phyloP scores from a whole-genome alignment of 2,797 vertebrate species.

The Spondyliosoma cantharus region DNA sequence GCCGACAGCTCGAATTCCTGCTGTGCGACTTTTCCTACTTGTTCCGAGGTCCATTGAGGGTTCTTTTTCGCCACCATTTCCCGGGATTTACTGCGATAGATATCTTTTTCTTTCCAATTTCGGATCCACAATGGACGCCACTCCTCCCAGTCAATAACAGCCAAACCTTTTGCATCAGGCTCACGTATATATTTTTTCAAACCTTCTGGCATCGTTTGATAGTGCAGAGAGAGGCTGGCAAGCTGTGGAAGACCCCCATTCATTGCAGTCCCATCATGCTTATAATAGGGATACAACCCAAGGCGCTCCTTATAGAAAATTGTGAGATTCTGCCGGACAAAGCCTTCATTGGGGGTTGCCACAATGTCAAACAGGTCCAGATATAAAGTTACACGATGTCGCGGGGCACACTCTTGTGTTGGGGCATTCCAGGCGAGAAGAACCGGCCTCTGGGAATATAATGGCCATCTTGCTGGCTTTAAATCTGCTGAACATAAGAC shows the following conservation, averaged over 20 bases:
- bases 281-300: conserved; percentile 91
- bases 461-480: conserved; percentile 89
- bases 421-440: conserved; percentile 95
- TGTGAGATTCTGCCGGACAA: conserved; percentile 93
- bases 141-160: conserved; percentile 98
- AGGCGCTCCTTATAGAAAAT: conserved; percentile 96
- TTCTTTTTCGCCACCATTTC: conserved; percentile 84
- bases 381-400: conserved; percentile 87
- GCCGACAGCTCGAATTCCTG: conserved; percentile 92
- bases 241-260: conserved; percentile 93
- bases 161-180: conserved; percentile 86
- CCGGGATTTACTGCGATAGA: conserved; percentile 89
- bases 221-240: conserved; percentile 87
- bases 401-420: conserved; percentile 92
- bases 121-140: conserved; percentile 97
- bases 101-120: conserved; percentile 94
- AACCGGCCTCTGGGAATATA: conserved; percentile 91
- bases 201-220: conserved; percentile 79
- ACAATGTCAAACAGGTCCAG: conserved; percentile 90
- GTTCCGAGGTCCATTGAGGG: conserved; percentile 81
- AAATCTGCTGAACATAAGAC: conserved; percentile 79
- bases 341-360: conserved; percentile 94
- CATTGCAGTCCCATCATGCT: conserved; percentile 69
- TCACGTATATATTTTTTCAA: conserved; percentile 90
- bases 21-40: conserved; percentile 87